Evolutionary conservation across 2,797 vertebrate genomes (phyloP).

Genomic region (Myotis findleyi): DNA sequence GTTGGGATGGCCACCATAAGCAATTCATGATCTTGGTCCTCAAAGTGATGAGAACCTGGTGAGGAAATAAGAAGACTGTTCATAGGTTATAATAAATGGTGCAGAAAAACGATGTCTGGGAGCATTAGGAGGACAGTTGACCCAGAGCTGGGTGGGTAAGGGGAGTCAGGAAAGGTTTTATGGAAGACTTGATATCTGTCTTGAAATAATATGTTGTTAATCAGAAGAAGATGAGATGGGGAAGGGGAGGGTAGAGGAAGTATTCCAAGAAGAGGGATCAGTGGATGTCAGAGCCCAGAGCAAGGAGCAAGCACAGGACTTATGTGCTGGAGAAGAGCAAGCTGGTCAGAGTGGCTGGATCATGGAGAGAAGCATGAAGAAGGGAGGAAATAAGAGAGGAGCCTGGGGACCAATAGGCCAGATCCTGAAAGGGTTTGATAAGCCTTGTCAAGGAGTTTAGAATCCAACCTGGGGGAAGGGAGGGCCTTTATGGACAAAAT

Average conservation of each 20-base stretch:
- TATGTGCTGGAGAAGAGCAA: not conserved
- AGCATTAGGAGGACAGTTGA: not conserved
- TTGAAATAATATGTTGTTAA: slow-evolving; percentile 24
- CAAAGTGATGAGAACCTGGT: not conserved
- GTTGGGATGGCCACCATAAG: not conserved
- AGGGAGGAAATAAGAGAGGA: not conserved
- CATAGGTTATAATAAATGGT: not conserved
- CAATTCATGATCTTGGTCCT: not conserved
- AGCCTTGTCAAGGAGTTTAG: not conserved
- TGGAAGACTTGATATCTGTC: not conserved
- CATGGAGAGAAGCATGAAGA: not conserved
- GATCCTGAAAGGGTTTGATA: not conserved
- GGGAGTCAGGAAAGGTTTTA: not conserved
- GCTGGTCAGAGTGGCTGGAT: not conserved
- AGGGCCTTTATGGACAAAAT: not conserved
- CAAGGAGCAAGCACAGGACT: not conserved
- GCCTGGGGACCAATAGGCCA: not conserved
- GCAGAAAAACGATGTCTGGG: not conserved
- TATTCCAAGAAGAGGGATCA: not conserved
- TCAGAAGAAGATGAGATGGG: not conserved
- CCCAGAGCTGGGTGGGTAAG: not conserved
- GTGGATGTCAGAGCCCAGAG: not conserved
- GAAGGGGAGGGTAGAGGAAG: not conserved
- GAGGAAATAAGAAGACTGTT: not conserved
- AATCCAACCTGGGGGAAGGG: not conserved